Percentiles rank a stretch among this genome's conserved stretches.
phyloP scores from a whole-genome alignment of 2,113 vertebrate species.

The Xenopus borealis region DNA sequence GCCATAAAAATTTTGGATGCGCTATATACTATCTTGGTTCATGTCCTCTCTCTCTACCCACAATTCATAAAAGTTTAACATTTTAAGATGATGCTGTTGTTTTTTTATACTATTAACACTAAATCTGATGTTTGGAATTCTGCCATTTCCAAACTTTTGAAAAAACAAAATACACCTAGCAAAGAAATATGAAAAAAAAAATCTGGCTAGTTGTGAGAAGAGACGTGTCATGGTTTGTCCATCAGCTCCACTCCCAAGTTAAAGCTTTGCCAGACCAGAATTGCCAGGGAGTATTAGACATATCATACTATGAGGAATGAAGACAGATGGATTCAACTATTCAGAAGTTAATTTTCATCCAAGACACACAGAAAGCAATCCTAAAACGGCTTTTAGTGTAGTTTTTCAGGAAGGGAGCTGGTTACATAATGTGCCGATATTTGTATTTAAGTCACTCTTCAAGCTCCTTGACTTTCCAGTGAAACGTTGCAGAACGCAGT shows the following conservation, averaged over 20 bases:
- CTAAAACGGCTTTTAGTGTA: slow-evolving; percentile 24
- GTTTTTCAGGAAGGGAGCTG: slow-evolving; percentile 27
- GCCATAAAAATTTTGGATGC: no score
- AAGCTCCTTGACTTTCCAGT: slow-evolving; percentile 23
- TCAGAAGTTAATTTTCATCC: slow-evolving; percentile 28
- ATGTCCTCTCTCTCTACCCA: no score
- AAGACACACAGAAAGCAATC: slow-evolving; percentile 31
- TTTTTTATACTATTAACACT: no score
- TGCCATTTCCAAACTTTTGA: no score
- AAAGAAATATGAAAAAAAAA: background rate
- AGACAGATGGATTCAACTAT: slow-evolving; percentile 40
- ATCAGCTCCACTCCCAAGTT: slow-evolving; percentile 1
- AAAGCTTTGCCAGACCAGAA: slow-evolving; percentile 9
- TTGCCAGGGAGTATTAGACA: slow-evolving; percentile 33
- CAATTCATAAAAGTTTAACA: no score
- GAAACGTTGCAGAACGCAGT: background rate
- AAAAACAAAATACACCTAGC: no score
- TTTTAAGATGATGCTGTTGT: no score
- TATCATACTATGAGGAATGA: slow-evolving; percentile 37
- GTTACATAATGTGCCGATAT: slow-evolving; percentile 39
- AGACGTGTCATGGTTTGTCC: slow-evolving; percentile 9
- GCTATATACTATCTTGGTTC: no score
- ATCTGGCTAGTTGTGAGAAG: background rate
- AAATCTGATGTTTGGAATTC: no score
- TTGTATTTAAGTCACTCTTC: slow-evolving; percentile 38